Evolutionary conservation across 2,888 invertebrate species (phyloP).

Genomic region (Pseudanteris insignis): DNA sequence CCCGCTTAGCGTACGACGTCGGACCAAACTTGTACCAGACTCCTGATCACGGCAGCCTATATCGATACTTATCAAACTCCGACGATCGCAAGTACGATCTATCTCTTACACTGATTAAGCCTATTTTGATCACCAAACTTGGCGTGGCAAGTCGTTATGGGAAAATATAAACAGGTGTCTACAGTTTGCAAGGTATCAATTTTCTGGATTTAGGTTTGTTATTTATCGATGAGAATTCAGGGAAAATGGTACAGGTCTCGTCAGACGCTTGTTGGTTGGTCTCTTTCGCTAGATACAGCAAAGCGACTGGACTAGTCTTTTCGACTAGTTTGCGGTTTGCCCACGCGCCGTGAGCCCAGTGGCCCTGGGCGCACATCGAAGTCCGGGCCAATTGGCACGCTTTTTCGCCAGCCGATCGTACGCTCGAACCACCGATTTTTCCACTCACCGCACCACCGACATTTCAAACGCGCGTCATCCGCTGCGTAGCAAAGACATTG

Average conservation of each 20-base stretch:
- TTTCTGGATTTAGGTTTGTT: too few species aligned
- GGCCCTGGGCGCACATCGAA: constrained; percentile 58
- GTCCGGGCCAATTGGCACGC: constrained; percentile 52
- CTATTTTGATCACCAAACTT: too few species aligned
- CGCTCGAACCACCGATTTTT: constrained; percentile 24
- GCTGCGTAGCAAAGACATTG: too few species aligned
- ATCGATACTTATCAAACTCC: too few species aligned
- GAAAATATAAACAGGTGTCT: too few species aligned
- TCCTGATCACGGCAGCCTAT: neutral
- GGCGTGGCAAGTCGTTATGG: too few species aligned
- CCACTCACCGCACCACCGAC: constrained; percentile 11
- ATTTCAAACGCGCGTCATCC: too few species aligned
- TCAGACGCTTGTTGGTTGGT: constrained; percentile 29
- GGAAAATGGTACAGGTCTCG: constrained; percentile 21
- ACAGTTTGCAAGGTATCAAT: too few species aligned
- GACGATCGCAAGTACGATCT: neutral
- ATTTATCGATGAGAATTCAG: constrained; percentile 3
- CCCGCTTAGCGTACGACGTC: too few species aligned
- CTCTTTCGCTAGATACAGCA: constrained; percentile 53
- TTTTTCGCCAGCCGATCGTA: constrained; percentile 22
- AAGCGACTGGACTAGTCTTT: constrained; percentile 65
- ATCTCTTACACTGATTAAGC: too few species aligned
- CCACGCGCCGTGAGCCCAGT: constrained; percentile 65
- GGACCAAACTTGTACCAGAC: constrained; percentile 5
- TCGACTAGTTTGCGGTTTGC: constrained; percentile 66